Base-by-base conservation (phyloP, 2,888 invertebrate genomes). In the Sesamia inferens region DNA sequence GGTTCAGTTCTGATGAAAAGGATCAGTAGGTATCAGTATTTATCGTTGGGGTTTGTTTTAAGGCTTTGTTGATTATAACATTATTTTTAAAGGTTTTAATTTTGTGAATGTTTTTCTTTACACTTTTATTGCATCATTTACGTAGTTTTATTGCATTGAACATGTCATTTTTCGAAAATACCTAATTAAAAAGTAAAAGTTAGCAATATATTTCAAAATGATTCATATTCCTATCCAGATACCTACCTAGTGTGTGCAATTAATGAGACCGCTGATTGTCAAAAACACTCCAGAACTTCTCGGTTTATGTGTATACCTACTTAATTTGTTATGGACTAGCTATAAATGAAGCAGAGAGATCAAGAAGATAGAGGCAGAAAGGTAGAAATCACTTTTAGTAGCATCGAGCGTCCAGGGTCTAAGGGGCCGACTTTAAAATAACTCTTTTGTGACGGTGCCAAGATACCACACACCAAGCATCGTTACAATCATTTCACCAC, bases 61-160 rank as follows among this genome's bases (percentile, higher is more conserved):
- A 66, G 62, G 82, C 81, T 76, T 81, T 81, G 77, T 82, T 82
- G 71, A 77, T 81, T 81, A 61, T 31, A 24, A 24, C 47, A 62
- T 81, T 81, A 77, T 81, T 74, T 63, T 64, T 54, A 42, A 57
- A 31, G 55, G 66, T 44, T 67, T 63, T 72, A 31, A 76, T 67
- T 47, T 19, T 57, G 48, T 51, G 0, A 14, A 16, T 44, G 14
- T 24, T 62, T 31, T 58, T 59, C 42, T 61, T 76, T 64, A 31
- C 31, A 3, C 31, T 2, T 31, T 31, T 3, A 31, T 31, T 31
- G 31, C 31, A 31, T 2, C 31, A 31, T 31, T 31, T 31, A 31
- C 31, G 31, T 31, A 31, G 31, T 3, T 31, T 31, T 31, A 31
- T 31, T 31, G 31, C 31, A 31, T 31, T 31, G 31, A 31, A 3